Percentiles rank a stretch among this genome's conserved stretches.
Evolutionary conservation across 2,797 vertebrate genomes (phyloP).

Genomic region (Coranthus polyacanthus): DNA sequence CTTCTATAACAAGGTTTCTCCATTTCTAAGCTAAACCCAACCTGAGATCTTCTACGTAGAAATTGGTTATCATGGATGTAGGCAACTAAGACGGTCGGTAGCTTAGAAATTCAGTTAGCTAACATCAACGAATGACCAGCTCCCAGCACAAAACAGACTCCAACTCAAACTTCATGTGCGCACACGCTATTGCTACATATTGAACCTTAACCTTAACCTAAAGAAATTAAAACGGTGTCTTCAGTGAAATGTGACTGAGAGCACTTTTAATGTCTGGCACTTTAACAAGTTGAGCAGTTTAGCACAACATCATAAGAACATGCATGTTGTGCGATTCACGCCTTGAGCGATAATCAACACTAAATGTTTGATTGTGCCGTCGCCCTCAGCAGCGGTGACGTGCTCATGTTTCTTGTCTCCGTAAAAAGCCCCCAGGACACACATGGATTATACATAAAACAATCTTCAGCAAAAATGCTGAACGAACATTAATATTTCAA

Average conservation of each 20-base stretch:
- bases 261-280: neutral
- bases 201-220: too few relatives aligned
- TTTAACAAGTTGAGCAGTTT: slow-evolving; percentile 10
- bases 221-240: too few relatives aligned
- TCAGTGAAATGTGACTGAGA: too few relatives aligned
- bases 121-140: too few relatives aligned
- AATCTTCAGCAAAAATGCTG: slow-evolving; percentile 33
- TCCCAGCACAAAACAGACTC: too few relatives aligned
- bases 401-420: slow-evolving; percentile 28
- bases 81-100: too few relatives aligned
- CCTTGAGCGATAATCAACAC: slow-evolving; percentile 36
- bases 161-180: too few relatives aligned
- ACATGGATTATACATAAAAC: slow-evolving; percentile 72
- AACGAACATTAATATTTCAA: slow-evolving; percentile 76
- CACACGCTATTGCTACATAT: too few relatives aligned
- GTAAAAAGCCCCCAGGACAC: slow-evolving; percentile 51
- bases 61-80: too few relatives aligned
- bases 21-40: too few relatives aligned
- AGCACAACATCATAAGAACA: slow-evolving; percentile 19
- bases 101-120: too few relatives aligned
- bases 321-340: slow-evolving; percentile 4
- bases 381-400: slow-evolving; percentile 60
- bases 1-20: neutral
- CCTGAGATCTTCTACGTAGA: too few relatives aligned
- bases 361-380: slow-evolving; percentile 61